A percentile compares a stretch with the other conserved stretches of the same genome.
Evolutionary conservation across 2,797 vertebrate genomes (phyloP).

Genomic region (Dermochelys coriacea): DNA sequence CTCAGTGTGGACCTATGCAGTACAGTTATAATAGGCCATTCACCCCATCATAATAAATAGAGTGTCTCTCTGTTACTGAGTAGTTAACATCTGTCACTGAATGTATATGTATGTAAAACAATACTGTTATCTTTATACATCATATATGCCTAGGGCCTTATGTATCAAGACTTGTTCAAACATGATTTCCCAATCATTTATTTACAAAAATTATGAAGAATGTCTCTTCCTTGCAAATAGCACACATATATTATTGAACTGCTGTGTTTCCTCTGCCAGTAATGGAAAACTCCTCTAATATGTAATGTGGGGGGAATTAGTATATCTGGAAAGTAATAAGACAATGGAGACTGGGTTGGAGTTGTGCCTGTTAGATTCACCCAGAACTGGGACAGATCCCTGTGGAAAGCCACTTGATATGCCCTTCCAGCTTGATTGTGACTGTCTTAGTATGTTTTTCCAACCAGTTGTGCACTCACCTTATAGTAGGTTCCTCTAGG

Average conservation of each 20-base stretch:
- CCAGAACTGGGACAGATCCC: too few relatives aligned
- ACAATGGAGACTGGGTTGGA: not conserved
- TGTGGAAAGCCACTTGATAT: too few relatives aligned
- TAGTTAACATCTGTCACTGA: not conserved
- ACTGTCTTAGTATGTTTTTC: too few relatives aligned
- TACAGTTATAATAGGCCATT: not conserved
- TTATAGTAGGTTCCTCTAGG: too few relatives aligned
- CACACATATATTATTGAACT: constrained; percentile 32
- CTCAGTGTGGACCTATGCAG: not conserved
- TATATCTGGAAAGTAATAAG: constrained; percentile 14
- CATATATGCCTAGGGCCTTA: not conserved
- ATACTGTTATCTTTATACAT: not conserved
- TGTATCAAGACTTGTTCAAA: constrained; percentile 25
- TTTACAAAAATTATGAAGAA: constrained; percentile 10
- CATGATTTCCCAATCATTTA: not conserved
- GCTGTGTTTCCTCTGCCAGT: not conserved
- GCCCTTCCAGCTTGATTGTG: too few relatives aligned
- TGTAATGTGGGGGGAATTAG: constrained; percentile 41
- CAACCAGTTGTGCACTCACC: too few relatives aligned
- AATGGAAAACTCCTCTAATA: constrained; percentile 36
- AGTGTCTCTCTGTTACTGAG: constrained; percentile 18
- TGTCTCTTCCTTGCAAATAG: not conserved
- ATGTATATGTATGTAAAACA: not conserved
- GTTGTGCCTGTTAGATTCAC: not conserved
- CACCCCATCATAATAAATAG: not conserved